Evolutionary conservation across 2,797 vertebrate species (phyloP), one percentile per base, ranked within the genome.

Genomic region (Periparus ater): DNA sequence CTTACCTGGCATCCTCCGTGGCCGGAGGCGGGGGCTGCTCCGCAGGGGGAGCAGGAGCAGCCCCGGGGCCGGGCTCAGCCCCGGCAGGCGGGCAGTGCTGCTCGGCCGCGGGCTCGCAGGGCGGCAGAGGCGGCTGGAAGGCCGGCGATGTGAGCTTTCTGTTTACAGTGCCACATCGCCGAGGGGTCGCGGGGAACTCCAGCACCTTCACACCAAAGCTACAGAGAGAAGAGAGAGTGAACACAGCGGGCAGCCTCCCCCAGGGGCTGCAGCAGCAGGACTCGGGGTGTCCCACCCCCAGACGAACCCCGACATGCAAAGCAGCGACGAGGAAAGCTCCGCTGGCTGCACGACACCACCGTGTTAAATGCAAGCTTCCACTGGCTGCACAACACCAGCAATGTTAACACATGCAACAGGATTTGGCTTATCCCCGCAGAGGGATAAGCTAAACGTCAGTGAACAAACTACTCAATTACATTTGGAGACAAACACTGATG

Each of bases 51-150:
- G 95, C 94, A 23, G 91, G 98, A 21, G 97, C 97, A 97, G 98
- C 98, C 84, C 96, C 96, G 90, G 98, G 97, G 95, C 98, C 95
- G 67, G 95, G 94, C 66, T 99, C 99, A 80, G 96, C 88, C 96
- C 97, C 98, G 34, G 96, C 62, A 65, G 97, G 98, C 95, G 97
- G 98, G 44, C 97, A 76, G 96, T 94, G 97, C 96, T 97, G 98
- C 96, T 99, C 99, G 32, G 97, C 73, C 88, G 95, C 96, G 96
- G 98, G 98, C 98, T 99, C 99, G 87, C 98, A 97, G 61, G 99
- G 99, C 89, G 99, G 99, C 95, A 99, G 98, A 40, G 99, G 99
- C 17, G 99, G 99, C 97, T 99, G 99, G 98, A 99, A 99, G 98
- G 99, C 98, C 6, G 99, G 99, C 91, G 99, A 99, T 63, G 98